Percentiles rank a stretch among this genome's conserved stretches.
Conservation (phyloP, 2,888 invertebrate genomes). For the Hemithea aestivaria region DNA sequence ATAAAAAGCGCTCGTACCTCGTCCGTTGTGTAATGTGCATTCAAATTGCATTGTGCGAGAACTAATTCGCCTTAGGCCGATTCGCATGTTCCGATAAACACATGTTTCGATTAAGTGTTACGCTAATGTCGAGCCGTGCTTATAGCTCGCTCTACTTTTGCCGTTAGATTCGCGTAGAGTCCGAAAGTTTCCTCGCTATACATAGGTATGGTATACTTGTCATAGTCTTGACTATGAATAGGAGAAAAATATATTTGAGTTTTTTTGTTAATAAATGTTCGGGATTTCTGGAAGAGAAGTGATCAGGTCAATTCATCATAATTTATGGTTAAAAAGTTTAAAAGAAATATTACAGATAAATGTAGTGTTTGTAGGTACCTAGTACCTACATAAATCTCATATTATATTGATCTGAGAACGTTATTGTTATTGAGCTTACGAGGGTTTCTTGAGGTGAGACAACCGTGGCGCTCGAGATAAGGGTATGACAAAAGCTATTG, state of each 20-base stretch:
- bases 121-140: conserved; percentile 53
- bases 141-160: conserved; percentile 47
- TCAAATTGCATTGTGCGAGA: conserved; percentile 80
- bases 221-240: too few relatives aligned
- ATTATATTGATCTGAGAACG: conserved; percentile 60
- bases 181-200: conserved; percentile 23
- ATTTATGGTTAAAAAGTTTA: too few relatives aligned
- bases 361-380: too few relatives aligned
- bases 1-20: conserved; percentile 77
- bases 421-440: conserved; percentile 61
- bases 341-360: too few relatives aligned
- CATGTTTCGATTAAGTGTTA: conserved; percentile 73
- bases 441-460: conserved; percentile 66
- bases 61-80: conserved; percentile 78
- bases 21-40: conserved; percentile 79
- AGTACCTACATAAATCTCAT: too few relatives aligned
- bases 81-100: conserved; percentile 77
- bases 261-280: too few relatives aligned
- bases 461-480: conserved; percentile 70
- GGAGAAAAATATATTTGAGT: too few relatives aligned
- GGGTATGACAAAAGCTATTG: conserved; percentile 78
- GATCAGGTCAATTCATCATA: too few relatives aligned
- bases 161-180: conserved; percentile 37
- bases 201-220: conserved; percentile 9
- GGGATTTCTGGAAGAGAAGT: too few relatives aligned